Conservation (phyloP, 2,113 vertebrate species). For the Bubo scandiacus region DNA sequence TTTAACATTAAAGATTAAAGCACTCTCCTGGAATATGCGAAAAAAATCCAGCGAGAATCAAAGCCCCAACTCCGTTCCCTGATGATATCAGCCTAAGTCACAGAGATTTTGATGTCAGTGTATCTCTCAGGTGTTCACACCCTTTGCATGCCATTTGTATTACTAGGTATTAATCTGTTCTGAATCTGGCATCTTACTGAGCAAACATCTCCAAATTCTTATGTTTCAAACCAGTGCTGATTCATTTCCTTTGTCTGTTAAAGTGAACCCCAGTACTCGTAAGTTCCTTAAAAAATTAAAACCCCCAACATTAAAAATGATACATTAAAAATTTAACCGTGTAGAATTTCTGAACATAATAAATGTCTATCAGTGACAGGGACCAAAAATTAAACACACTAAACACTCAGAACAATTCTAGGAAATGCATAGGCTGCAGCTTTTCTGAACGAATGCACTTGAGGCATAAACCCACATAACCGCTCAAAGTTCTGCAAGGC, state of each 20-base stretch:
- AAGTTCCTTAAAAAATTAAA: not conserved
- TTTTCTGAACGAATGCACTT: not conserved
- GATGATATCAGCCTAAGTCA: not conserved
- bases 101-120: not conserved
- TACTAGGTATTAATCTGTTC: not conserved
- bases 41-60: not conserved
- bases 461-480: not conserved
- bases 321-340: not conserved
- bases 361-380: not conserved
- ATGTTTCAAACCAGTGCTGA: not conserved
- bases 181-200: not conserved
- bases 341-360: not conserved
- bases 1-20: not conserved
- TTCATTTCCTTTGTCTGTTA: not conserved
- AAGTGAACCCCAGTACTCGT: not conserved
- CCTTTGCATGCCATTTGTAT: not conserved
- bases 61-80: not conserved
- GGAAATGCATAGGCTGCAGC: not conserved
- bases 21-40: not conserved
- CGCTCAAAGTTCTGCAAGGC: not conserved
- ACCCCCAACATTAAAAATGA: not conserved
- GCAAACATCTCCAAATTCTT: not conserved
- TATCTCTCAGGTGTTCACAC: not conserved
- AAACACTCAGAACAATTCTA: not conserved
- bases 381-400: not conserved